Percentiles rank a stretch among this genome's conserved stretches.
These are phyloP conservation scores for Hoplostethus mediterraneus DNA, from an alignment of 2,797 vertebrate species.

Conservation along the genomic window DNA sequence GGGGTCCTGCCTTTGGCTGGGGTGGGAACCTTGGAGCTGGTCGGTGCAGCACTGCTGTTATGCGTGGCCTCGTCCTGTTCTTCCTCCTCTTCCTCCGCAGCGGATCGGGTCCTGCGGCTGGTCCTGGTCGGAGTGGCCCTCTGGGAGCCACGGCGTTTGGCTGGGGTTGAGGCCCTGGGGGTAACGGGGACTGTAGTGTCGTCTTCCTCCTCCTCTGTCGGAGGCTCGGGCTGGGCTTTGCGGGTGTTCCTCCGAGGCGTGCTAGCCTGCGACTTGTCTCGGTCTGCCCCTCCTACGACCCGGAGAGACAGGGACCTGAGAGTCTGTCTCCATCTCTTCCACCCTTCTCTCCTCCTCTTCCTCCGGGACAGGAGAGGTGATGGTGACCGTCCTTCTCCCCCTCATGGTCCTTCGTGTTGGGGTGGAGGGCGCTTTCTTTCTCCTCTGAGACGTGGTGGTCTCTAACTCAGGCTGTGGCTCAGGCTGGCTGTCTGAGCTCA, in stretches of 20 bases:
- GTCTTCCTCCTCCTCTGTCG: constrained; percentile 39
- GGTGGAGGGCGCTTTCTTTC: constrained; percentile 57
- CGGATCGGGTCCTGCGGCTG: constrained; percentile 45
- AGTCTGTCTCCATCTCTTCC: constrained; percentile 28
- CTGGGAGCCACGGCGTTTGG: constrained; percentile 60
- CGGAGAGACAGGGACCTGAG: constrained; percentile 59
- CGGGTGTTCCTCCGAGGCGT: constrained; percentile 83
- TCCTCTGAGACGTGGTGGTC: constrained; percentile 37
- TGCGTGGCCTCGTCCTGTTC: constrained; percentile 27
- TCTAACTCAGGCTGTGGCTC: constrained; percentile 42
- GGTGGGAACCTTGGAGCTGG: constrained; percentile 36
- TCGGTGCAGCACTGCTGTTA: constrained; percentile 5
- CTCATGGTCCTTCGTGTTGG: constrained; percentile 69
- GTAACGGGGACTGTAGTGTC: constrained; percentile 17
- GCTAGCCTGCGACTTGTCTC: constrained; percentile 51
- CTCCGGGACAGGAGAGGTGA: constrained; percentile 63
- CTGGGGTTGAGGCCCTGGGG: constrained; percentile 54
- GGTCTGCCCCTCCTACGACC: constrained; percentile 78
- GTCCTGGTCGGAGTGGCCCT: constrained; percentile 56
- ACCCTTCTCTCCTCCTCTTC: constrained; percentile 38
- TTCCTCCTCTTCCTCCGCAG: constrained; percentile 11
- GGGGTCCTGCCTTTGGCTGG: constrained; percentile 40
- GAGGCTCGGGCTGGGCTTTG: constrained; percentile 61
- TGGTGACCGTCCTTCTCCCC: constrained; percentile 62
- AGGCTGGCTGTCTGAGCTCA: constrained; percentile 16